Evolutionary conservation across 1,140 invertebrate species (phyloP), one percentile per base, ranked within the genome.

Genomic region (Trichonephila inaurata): DNA sequence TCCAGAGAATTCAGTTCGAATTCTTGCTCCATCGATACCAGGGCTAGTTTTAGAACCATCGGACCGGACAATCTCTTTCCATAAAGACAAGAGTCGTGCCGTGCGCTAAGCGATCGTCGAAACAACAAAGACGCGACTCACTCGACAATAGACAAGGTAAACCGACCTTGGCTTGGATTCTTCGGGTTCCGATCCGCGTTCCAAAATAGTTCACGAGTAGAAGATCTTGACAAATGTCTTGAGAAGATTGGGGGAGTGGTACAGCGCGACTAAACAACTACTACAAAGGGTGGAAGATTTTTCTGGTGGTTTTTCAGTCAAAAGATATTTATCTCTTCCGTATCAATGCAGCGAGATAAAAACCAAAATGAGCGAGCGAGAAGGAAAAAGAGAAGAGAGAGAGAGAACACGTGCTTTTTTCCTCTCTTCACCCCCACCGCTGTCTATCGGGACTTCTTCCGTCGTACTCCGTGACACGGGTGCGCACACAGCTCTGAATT

Each of bases 11-110:
- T 93, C 16, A 93, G 69, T 33, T 93, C 91, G 33, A 93, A 93
- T 60, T 93, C 91, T 51, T 87, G 83, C 82, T 93, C 91, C 91
- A 93, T 93, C 16, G 64, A 24, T 28, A 66, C 51, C 0, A 58
- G 51, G 44, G 82, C 62, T 40, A 93, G 85, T 88, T 93, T 93
- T n/a, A 93, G 85, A 77, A 93, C 91, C 91, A 93, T 93, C 83
- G 60, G 85, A 93, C n/a, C 85, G 91, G 64, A 60, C n/a, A 89
- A 40, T 69, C 51, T 14, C 14, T 87, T 87, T 64, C 85, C 85
- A 87, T 87, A 83, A 44, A 87, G 85, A 64, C 60, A 62, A 24
- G 19, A 28, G 40, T 51, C 51, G 44, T 16, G 19, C 44, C 4
- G 19, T 85, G 8, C 24, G 19, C 44, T n/a, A 18, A 58, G 16